Base-by-base conservation (phyloP, 2,797 vertebrate species). In the Acrossocheilus fasciatus region DNA sequence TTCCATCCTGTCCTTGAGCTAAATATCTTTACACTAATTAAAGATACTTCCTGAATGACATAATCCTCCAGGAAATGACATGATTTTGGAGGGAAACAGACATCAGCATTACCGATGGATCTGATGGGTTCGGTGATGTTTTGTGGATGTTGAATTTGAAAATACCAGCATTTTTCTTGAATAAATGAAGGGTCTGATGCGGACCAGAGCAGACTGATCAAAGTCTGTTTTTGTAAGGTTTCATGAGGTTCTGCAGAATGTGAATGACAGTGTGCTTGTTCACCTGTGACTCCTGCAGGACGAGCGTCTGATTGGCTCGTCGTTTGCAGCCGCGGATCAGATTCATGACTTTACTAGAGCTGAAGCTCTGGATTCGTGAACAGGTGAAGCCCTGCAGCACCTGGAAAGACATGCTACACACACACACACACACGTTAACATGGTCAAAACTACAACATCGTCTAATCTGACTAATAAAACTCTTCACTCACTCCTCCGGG, bases 301-400 rank as follows among this genome's bases (percentile, higher is more conserved):
- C 8, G 64, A 95, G 92, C 79, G 69, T 94, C 4, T 23, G 43
- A 0, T 3, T 84, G 26, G 79, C 88, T n/a, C 0, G 89, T 69
- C 91, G 90, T 59, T 93, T 91, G 85, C 94, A 94, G 70, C 92
- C 92, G 80, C 17, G 91, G 84, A 96, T 74, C 87, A 96, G 91
- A 1, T 4, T 91, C 26, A 70, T 91, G 77, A 94, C 54, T 75
- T 94, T 92, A 0, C 0, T 0, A 0, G 0, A 73, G 10, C 20
- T 0, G 30, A 95, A 7, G 0, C 1, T 77, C 73, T 89, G 88
- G 76, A 94, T 92, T 1, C 87, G 69, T 0, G 93, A 94, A 84
- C 95, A 95, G 0, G 93, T 95, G 91, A 96, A 96, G 6, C 96
- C 96, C 92, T 95, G 95, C 59, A 96, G 91, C 70, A 95, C 88